Percentiles rank a stretch among this genome's conserved stretches.
Conservation (phyloP, 2,113 vertebrate species). For the Engraulis encrasicolus region DNA sequence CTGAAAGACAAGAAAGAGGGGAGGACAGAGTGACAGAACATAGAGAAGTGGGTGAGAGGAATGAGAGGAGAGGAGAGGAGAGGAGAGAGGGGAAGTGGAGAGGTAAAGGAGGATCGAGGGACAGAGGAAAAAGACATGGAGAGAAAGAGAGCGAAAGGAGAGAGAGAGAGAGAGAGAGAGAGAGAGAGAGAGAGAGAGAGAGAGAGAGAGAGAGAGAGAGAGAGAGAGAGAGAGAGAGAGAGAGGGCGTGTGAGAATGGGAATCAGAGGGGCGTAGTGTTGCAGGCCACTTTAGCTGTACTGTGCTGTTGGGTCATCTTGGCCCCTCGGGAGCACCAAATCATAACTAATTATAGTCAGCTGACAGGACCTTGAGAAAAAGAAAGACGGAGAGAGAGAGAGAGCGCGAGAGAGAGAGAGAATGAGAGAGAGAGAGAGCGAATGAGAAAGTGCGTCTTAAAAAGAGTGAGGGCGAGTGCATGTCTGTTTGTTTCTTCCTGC, state of each 20-base stretch:
- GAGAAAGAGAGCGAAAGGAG: background rate
- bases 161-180: too few species aligned
- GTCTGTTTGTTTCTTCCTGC: background rate
- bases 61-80: background rate
- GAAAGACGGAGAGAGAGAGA: background rate
- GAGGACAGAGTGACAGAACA: too few species aligned
- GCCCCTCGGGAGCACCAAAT: slow-evolving; percentile 34
- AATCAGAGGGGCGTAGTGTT: slow-evolving; percentile 35
- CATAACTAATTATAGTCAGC: slow-evolving; percentile 38
- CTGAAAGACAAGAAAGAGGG: too few species aligned
- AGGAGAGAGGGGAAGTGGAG: background rate
- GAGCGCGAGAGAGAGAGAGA: background rate
- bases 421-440: background rate
- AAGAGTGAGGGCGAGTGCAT: slow-evolving; percentile 34
- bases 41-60: background rate
- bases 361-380: slow-evolving; percentile 31
- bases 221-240: slow-evolving; percentile 33
- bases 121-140: background rate
- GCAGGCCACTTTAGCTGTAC: slow-evolving; percentile 48
- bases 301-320: slow-evolving; percentile 35
- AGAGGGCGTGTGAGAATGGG: background rate
- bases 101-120: background rate
- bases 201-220: background rate
- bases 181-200: too few species aligned
- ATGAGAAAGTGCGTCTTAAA: slow-evolving; percentile 28